Base-by-base conservation (phyloP, 23 tunicate species). In the Ascidia mentula region DNA sequence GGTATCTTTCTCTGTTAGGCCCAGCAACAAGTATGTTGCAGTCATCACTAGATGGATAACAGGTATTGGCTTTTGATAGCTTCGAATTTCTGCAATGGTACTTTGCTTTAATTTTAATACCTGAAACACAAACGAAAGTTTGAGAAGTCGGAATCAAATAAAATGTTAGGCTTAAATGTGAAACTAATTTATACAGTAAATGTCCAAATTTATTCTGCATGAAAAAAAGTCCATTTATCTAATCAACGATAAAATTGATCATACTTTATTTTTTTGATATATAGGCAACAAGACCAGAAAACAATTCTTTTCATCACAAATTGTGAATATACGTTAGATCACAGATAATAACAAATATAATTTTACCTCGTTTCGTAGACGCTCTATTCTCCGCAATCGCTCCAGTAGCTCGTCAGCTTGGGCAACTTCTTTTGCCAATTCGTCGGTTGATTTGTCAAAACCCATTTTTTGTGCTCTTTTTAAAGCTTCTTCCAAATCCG, bases 1-100 rank as follows among this genome's bases (percentile, higher is more conserved):
- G 28, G 98, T 93, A 59, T 87, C 85, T 77, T 87, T 91, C 80
- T 90, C 92, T 0, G 89, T 73, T 6, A 85, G 77, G 31, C 99
- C 99, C 30, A 96, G 89, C 60, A 96, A 80, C 59, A 96, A 72
- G 46, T 91, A 96, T 0, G 99, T 96, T 31, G 99, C 99, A 33
- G 80, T 87, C 99, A 96, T 96, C 30, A 96, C 97, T 20, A 77
- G 70, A 36, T 86, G 97, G 20, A 96, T 88, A 37, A 83, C 77
- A 2, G 75, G 79, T 31, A 89, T 88, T 34, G 99, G 99, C 24
- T 78, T 87, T 61, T 96, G 83, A 74, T 96, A 96, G 72, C 97
- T 91, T 28, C 99, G 79, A 6, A 96, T 45, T 69, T 96, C 99
- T 28, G 95, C 89, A 42, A 96, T 96, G 35, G 99, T 96, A 70